Conservation (phyloP, 2,888 invertebrate genomes). For the Diploptera punctata region DNA sequence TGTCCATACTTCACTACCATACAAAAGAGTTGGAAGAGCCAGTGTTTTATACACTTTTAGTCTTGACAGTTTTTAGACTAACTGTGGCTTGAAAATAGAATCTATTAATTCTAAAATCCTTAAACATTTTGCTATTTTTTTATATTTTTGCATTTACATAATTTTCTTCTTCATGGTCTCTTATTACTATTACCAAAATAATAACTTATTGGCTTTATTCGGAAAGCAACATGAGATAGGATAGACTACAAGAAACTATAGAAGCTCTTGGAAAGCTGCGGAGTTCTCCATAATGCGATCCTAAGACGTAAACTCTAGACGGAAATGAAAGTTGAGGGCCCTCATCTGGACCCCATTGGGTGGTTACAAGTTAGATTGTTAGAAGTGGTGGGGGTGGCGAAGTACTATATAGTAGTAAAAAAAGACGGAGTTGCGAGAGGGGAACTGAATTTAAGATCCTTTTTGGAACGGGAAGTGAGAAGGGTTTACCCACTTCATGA, state of each 20-base stretch:
- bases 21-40: too few species aligned
- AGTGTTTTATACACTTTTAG: too few species aligned
- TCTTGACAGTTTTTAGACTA: too few species aligned
- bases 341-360: slow-evolving; percentile 29
- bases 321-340: slow-evolving; percentile 30
- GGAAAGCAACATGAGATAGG: too few species aligned
- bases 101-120: too few species aligned
- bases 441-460: slow-evolving; percentile 8
- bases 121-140: too few species aligned
- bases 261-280: neutral
- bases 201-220: too few species aligned
- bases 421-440: slow-evolving; percentile 8
- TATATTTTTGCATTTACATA: too few species aligned
- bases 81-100: too few species aligned
- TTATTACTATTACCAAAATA: too few species aligned
- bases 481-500: slow-evolving; percentile 23
- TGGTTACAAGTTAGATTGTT: slow-evolving; percentile 31
- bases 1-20: too few species aligned
- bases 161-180: too few species aligned
- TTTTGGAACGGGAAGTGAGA: neutral
- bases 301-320: slow-evolving; percentile 27
- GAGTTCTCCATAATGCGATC: slow-evolving; percentile 19
- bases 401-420: slow-evolving; percentile 12
- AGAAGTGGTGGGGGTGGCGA: slow-evolving; percentile 10
- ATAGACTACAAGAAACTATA: neutral